These are phyloP conservation scores for Temnothorax curvispinosus DNA, from an alignment of 1,140 invertebrate species.

Conservation along the genomic window DNA sequence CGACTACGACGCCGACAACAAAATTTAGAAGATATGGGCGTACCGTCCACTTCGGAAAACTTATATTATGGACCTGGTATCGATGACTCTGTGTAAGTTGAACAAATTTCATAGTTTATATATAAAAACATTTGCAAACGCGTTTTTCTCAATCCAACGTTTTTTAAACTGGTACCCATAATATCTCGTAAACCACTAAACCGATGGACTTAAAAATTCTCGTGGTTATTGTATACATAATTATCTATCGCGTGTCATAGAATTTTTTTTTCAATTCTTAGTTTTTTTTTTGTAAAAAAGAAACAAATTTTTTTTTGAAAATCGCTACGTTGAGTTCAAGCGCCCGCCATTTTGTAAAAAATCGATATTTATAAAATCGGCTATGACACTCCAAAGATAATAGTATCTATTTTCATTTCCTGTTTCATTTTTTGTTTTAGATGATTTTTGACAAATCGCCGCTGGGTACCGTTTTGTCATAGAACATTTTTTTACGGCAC, in stretches of 20 bases:
- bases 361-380: too few relatives aligned
- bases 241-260: neutral
- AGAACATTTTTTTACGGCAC: too few relatives aligned
- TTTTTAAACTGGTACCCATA: neutral
- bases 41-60: neutral
- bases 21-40: neutral
- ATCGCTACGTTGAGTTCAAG: neutral
- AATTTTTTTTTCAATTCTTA: neutral
- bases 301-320: neutral
- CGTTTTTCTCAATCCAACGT: neutral
- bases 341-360: too few relatives aligned
- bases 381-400: too few relatives aligned
- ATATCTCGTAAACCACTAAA: neutral
- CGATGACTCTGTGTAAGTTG: too few relatives aligned
- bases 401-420: too few relatives aligned
- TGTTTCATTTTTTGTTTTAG: too few relatives aligned
- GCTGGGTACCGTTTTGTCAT: too few relatives aligned
- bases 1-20: neutral
- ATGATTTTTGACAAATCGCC: too few relatives aligned
- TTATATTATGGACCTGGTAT: neutral
- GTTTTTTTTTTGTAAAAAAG: constrained; percentile 1
- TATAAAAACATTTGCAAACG: neutral
- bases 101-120: neutral
- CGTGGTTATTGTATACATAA: constrained; percentile 4
- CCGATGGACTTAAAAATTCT: neutral